Base-by-base conservation (phyloP, 2,113 vertebrate species). In the Scomber scombrus region DNA sequence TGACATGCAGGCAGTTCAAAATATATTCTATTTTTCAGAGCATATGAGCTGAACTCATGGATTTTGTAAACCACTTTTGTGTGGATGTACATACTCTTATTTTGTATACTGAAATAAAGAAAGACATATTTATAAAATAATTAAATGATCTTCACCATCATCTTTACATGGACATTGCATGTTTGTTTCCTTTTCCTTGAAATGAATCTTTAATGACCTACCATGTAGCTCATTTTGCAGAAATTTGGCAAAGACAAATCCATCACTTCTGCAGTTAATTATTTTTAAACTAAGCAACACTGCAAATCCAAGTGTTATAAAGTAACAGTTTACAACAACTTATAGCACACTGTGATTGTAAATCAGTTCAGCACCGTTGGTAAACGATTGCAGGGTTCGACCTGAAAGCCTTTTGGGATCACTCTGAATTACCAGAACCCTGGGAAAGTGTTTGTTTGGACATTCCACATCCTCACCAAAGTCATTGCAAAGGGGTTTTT, bases 71-170 rank as follows among this genome's bases (percentile, higher is more conserved):
- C 96, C 97, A 97, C 96, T 96, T 92, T 90, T 93, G 93, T 87
- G 96, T 96, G 96, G 95, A 93, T 97, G 97, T 98, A 98, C 93
- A 97, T 97, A 96, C 95, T 96, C 95, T 94, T 93, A 96, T 96
- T 96, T 96, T 95, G 92, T 97, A 96, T 93, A 95, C 94, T 91
- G 95, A 96, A 97, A 96, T 95, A 96, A 96, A 95, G 92, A 94
- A 95, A 95, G 93, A 96, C 96, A 95, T 99, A 98, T 98, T 99
- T 99, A 98, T 98, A 94, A 97, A 95, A 94, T 95, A 96, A 94
- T 94, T 93, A 93, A 93, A 93, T 87, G 87, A 82, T 87, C 89
- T 90, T 94, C 87, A 90, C 85, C 87, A 89, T 91, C 78, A 85
- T 84, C 84, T 80, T 69, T 84, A 76, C 46, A 80, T 50, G 52